These are phyloP conservation scores for Phalacrocorax aristotelis DNA, from an alignment of 2,113 vertebrate genomes.

Conservation along the genomic window DNA sequence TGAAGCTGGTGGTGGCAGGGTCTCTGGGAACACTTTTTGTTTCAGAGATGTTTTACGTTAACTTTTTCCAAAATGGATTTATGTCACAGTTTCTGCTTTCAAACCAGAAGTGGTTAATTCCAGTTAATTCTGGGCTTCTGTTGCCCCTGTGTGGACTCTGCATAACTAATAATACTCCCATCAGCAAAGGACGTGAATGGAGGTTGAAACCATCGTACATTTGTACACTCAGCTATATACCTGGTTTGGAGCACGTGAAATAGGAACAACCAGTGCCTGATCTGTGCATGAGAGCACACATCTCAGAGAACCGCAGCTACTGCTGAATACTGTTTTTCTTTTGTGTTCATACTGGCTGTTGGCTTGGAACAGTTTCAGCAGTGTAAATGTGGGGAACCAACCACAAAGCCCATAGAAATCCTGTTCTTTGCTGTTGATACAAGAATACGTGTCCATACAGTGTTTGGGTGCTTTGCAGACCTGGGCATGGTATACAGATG, in stretches of 20 bases:
- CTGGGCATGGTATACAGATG: not conserved
- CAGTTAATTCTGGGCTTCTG: not conserved
- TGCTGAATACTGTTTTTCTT: not conserved
- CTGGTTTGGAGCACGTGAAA: not conserved
- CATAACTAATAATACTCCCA: not conserved
- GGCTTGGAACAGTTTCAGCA: not conserved
- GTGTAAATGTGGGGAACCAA: not conserved
- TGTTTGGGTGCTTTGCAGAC: not conserved
- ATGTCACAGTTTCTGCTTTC: not conserved
- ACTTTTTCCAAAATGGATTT: not conserved
- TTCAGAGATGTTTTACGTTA: not conserved
- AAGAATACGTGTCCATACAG: not conserved
- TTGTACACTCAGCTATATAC: not conserved
- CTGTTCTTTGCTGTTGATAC: not conserved
- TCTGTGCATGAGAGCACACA: not conserved
- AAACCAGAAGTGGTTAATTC: not conserved
- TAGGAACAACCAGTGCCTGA: rapidly evolving
- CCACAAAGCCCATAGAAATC: not conserved
- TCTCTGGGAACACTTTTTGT: not conserved
- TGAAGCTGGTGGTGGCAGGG: not conserved
- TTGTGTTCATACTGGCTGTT: not conserved
- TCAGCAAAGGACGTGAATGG: not conserved
- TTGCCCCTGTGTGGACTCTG: not conserved
- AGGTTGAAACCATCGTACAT: not conserved
- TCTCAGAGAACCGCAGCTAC: not conserved